Conservation (phyloP, 2,797 vertebrate genomes). For the Gobionotothen gibberifrons region DNA sequence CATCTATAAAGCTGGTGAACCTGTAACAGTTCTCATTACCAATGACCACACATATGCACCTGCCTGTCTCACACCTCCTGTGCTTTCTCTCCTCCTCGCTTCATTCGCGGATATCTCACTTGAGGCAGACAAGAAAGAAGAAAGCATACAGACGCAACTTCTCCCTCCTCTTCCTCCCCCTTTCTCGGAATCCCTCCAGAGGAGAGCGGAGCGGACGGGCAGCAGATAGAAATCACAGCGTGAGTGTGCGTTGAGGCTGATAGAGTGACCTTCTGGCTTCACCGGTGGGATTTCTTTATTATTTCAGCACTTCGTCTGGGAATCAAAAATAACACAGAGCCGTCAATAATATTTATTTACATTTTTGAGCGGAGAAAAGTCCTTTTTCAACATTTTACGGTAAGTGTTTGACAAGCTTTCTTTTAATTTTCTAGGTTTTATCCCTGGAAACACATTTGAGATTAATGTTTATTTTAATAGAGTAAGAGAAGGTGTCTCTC, state of each 20-base stretch:
- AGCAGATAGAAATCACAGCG: background rate
- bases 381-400: conserved; percentile 6
- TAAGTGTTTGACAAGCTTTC: conserved; percentile 32
- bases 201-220: conserved; percentile 11
- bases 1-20: conserved; percentile 11
- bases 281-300: too few species aligned
- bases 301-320: background rate
- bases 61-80: background rate
- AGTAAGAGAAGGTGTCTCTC: background rate
- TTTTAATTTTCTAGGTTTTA: background rate
- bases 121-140: conserved; percentile 12
- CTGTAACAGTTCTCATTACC: background rate
- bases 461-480: background rate
- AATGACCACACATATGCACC: background rate
- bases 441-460: background rate
- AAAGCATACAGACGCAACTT: conserved; percentile 19
- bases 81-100: background rate
- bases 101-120: conserved; percentile 13
- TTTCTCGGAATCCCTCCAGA: background rate
- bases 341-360: background rate
- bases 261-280: conserved; percentile 5
- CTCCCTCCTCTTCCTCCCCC: conserved; percentile 9
- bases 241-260: background rate
- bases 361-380: conserved; percentile 1
- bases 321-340: background rate